Conservation (phyloP, 1,140 invertebrate species). For the Drosophila navojoa region DNA sequence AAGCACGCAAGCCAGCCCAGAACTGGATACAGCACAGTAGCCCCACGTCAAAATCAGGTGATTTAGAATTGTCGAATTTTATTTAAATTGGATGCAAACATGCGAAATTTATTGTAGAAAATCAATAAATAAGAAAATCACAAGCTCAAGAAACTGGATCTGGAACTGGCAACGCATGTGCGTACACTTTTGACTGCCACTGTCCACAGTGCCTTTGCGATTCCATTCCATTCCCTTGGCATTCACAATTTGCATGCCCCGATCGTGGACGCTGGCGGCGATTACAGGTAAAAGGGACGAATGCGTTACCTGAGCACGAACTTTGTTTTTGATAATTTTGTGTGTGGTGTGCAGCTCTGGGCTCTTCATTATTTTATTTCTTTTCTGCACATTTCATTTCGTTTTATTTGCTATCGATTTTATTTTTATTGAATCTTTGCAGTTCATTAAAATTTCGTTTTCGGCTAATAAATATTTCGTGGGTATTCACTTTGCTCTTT, state of each 20-base stretch:
- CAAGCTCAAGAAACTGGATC: slow-evolving; percentile 66
- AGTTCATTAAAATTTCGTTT: slow-evolving; percentile 79
- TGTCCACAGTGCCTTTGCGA: slow-evolving; percentile 5
- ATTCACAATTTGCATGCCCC: slow-evolving; percentile 52
- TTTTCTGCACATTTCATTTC: slow-evolving; percentile 35
- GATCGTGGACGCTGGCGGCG: slow-evolving; percentile 2
- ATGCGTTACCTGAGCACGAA: slow-evolving; percentile 48
- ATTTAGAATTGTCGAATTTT: slow-evolving; percentile 84
- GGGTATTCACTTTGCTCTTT: slow-evolving; percentile 15
- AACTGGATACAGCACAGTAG: slow-evolving; percentile 63
- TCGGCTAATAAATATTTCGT: slow-evolving; percentile 72
- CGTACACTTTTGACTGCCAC: slow-evolving; percentile 40
- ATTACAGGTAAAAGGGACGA: not conserved
- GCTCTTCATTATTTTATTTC: slow-evolving; percentile 69
- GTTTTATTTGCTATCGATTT: slow-evolving; percentile 62
- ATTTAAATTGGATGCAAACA: slow-evolving; percentile 84
- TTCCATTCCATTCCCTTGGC: slow-evolving; percentile 10
- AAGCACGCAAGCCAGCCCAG: slow-evolving; percentile 58
- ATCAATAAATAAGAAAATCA: slow-evolving; percentile 84
- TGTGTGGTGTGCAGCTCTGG: slow-evolving; percentile 5
- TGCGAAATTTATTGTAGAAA: slow-evolving; percentile 84
- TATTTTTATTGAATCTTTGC: slow-evolving; percentile 62
- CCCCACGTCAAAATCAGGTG: slow-evolving; percentile 83
- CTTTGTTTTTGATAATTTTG: slow-evolving; percentile 64
- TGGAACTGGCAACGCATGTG: slow-evolving; percentile 53